phyloP scores from a whole-genome alignment of 2,113 vertebrate genomes.

The Benitochromis conjunctus region DNA sequence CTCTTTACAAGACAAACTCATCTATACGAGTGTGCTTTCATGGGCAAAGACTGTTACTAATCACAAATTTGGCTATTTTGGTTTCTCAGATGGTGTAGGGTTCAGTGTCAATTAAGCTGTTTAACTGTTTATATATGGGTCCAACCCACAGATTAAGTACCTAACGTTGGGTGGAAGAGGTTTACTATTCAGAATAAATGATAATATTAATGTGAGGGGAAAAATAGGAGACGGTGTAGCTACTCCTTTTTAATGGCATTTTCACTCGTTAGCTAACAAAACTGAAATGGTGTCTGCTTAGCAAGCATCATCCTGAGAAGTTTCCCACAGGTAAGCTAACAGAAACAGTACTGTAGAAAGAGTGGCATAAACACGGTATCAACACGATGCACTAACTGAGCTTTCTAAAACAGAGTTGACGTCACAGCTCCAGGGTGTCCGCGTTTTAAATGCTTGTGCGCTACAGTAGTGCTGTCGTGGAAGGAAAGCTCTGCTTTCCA shows the following conservation, averaged over 20 bases:
- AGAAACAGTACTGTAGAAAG: neutral
- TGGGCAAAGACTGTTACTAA: neutral
- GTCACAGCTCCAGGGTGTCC: neutral
- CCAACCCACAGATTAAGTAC: neutral
- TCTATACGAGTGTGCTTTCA: neutral
- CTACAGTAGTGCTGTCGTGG: neutral
- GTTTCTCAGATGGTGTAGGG: accelerated
- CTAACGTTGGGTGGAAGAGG: accelerated
- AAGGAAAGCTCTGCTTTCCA: neutral
- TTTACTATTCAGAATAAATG: neutral
- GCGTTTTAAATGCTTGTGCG: neutral
- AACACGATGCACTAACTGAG: neutral
- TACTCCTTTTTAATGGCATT: neutral
- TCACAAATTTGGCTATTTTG: accelerated
- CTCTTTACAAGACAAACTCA: neutral
- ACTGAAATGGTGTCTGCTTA: neutral
- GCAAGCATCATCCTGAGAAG: neutral
- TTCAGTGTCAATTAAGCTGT: accelerated
- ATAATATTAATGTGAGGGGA: neutral
- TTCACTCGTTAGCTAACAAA: neutral
- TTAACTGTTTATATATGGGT: neutral
- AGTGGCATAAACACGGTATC: neutral
- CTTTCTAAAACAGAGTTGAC: neutral
- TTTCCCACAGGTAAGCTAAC: neutral
- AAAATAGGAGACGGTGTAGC: neutral